A percentile compares a stretch with the other conserved stretches of the same genome.
Evolutionary conservation across 2,888 invertebrate species (phyloP).

Genomic region (Phrixothrix hirtus): DNA sequence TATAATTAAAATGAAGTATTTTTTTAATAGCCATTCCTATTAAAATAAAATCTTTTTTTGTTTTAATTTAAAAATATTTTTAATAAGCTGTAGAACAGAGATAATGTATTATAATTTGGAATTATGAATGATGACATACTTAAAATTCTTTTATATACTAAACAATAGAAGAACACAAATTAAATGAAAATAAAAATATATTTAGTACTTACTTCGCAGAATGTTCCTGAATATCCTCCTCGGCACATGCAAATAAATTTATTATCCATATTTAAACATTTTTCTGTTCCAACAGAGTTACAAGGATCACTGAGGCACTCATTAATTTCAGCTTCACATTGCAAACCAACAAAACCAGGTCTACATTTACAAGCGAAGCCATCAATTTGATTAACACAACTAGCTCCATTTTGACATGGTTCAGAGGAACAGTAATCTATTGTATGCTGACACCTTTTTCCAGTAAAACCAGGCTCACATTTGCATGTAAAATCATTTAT

Average conservation of each 20-base stretch:
- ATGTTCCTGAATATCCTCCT: conserved; percentile 82
- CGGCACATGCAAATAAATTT: conserved; percentile 86
- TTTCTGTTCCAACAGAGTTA: conserved; percentile 85
- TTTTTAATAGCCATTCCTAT: no score
- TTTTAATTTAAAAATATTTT: no score
- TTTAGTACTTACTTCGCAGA: conserved; percentile 73
- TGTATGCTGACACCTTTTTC: conserved; percentile 89
- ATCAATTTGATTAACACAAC: conserved; percentile 84
- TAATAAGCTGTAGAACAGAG: no score
- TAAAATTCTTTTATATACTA: no score
- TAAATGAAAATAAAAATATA: no score
- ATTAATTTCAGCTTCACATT: conserved; percentile 91
- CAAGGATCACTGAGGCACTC: conserved; percentile 92
- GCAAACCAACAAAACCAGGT: conserved; percentile 89
- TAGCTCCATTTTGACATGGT: conserved; percentile 91
- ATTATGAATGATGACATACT: no score
- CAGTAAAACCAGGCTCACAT: conserved; percentile 93
- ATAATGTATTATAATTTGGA: no score
- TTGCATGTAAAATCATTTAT: conserved; percentile 83
- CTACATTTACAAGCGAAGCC: conserved; percentile 92
- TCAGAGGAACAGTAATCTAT: conserved; percentile 88
- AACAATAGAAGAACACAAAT: no score
- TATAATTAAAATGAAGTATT: no score
- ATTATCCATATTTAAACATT: conserved; percentile 87
- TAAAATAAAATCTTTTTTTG: no score